Conservation (phyloP, 2,113 vertebrate genomes). For the Anhinga anhinga region DNA sequence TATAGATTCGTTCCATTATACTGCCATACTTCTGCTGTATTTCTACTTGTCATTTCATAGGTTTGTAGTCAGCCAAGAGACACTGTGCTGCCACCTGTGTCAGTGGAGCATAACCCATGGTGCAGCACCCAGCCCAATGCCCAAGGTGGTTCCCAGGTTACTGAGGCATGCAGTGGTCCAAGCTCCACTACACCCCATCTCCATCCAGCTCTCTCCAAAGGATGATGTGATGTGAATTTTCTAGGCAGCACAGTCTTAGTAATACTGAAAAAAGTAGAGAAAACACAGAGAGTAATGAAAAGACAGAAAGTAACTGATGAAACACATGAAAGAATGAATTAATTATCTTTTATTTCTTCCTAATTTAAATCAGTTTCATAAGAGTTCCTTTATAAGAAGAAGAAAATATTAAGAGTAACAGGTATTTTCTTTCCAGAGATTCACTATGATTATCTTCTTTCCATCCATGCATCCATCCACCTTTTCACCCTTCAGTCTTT, state of each 20-base stretch:
- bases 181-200: not conserved
- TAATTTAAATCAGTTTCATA: not conserved
- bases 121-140: not conserved
- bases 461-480: not conserved
- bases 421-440: not conserved
- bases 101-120: accelerated
- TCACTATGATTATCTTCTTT: not conserved
- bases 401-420: not conserved
- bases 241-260: not conserved
- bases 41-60: not conserved
- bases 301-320: not conserved
- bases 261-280: not conserved
- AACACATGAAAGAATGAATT: not conserved
- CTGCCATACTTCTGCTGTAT: not conserved
- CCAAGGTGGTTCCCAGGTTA: not conserved
- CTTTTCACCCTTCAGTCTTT: not conserved
- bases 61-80: not conserved
- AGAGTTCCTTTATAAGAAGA: not conserved
- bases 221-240: not conserved
- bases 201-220: not conserved
- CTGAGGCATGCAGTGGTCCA: not conserved
- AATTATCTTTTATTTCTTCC: not conserved
- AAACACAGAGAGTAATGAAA: not conserved
- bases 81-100: not conserved
- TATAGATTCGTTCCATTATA: not conserved